A percentile compares a stretch with the other conserved stretches of the same genome.
phyloP scores from a whole-genome alignment of 2,888 invertebrate species.

The Cryptocheilus praepositus region DNA sequence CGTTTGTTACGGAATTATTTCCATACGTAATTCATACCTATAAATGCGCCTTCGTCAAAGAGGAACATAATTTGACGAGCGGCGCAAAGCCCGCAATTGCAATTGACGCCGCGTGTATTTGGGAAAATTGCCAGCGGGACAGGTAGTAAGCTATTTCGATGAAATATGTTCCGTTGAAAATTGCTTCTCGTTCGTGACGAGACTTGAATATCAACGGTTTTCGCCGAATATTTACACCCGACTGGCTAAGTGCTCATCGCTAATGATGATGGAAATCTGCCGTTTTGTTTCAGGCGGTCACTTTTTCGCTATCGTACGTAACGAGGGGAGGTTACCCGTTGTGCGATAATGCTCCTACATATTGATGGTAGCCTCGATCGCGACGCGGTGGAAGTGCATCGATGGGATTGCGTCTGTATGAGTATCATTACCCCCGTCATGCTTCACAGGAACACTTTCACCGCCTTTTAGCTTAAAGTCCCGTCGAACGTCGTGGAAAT shows the following conservation, averaged over 20 bases:
- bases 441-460: constrained; percentile 70
- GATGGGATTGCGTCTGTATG: constrained; percentile 41
- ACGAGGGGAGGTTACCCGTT: constrained; percentile 2
- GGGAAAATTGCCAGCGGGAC: too few relatives aligned
- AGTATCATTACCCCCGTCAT: constrained; percentile 71
- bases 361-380: neutral
- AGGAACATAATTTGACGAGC: too few relatives aligned
- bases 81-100: too few relatives aligned
- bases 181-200: too few relatives aligned
- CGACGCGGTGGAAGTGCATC: constrained; percentile 15
- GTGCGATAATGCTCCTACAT: neutral
- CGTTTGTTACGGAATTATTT: neutral
- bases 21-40: neutral
- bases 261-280: too few relatives aligned
- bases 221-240: too few relatives aligned
- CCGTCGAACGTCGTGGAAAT: constrained; percentile 58
- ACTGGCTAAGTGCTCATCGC: too few relatives aligned
- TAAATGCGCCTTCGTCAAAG: neutral
- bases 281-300: neutral
- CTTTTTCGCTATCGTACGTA: constrained; percentile 6
- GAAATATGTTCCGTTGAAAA: too few relatives aligned
- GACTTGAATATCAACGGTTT: too few relatives aligned
- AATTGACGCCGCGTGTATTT: too few relatives aligned
- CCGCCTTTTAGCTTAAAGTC: constrained; percentile 66
- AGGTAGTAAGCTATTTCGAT: too few relatives aligned